Conservation (phyloP, 2,888 invertebrate genomes). For the Apamea sordens region DNA sequence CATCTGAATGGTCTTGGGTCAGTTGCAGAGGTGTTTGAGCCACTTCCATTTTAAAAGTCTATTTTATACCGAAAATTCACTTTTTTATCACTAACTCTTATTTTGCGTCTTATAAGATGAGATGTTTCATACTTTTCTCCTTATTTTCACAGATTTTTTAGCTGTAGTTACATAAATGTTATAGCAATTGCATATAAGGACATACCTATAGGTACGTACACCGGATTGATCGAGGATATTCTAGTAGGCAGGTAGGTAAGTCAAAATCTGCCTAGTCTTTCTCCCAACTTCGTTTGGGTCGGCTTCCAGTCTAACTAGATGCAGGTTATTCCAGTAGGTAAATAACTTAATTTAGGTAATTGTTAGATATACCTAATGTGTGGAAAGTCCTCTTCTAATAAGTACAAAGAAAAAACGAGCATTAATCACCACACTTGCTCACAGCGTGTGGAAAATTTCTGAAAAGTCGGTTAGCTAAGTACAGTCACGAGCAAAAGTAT, state of each 20-base stretch:
- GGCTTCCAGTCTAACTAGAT: background rate
- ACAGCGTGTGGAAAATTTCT: background rate
- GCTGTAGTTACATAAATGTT: background rate
- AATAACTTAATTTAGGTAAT: no score
- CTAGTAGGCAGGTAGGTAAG: no score
- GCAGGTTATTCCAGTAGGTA: background rate
- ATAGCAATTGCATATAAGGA: constrained; percentile 18
- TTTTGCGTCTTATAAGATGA: background rate
- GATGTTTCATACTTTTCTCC: constrained; percentile 30
- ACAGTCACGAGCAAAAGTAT: no score
- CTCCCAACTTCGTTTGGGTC: no score
- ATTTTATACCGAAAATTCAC: constrained; percentile 29
- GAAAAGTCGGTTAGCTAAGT: background rate
- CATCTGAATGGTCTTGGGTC: constrained; percentile 86
- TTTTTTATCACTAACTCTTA: constrained; percentile 35
- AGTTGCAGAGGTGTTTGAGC: constrained; percentile 86
- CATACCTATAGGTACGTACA: constrained; percentile 19
- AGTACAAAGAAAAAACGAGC: background rate
- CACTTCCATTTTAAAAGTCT: constrained; percentile 82
- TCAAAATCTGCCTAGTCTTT: background rate
- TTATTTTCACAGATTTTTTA: background rate
- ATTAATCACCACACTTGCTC: background rate
- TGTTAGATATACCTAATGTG: background rate
- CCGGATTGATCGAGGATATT: background rate
- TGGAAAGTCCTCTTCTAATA: background rate